Evolutionary conservation across 1,140 invertebrate species (phyloP), one percentile per base, ranked within the genome.

Genomic region (Caenorhabditis remanei): DNA sequence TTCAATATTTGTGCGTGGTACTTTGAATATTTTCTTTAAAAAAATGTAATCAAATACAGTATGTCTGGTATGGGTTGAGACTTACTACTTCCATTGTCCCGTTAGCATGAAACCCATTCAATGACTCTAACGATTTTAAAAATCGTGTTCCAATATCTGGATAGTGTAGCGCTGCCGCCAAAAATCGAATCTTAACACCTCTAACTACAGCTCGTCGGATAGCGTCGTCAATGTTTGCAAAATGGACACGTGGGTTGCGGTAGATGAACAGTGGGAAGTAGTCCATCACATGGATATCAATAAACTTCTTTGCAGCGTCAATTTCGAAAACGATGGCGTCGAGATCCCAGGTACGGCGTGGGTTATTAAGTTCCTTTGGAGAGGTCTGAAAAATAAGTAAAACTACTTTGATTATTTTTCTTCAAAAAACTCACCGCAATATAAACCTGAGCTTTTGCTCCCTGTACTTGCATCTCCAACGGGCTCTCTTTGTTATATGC

Each of bases 221-320:
- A 3, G 96, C 96, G 94, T 98, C 95, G 92, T 99, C 97, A 89
- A 99, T 98, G 7, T 95, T 93, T 0, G 96, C 96, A 97, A 97
- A 99, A 93, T 95, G 97, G 85, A 71, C 67, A 82, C 87, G 65
- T n/a, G 93, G 89, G 61, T 93, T 88, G 21, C 87, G 94, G 90
- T 95, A 96, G 67, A 96, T 94, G 50, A 95, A 95, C n/a, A 96
- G 93, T 0, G 97, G 97, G 88, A 95, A 95, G 93, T 98, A 99
- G 93, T 99, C 97, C 98, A 99, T 99, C 0, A 99, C 97, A 67
- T 97, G 95, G 84, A 99, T 96, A 92, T 98, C 95, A 75, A 99
- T 94, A 93, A 96, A 98, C 92, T 95, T 94, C 88, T 97, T 94
- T 0, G 98, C 97, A 32, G 94, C 94, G 32, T 95, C 92, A 46